Evolutionary conservation across 2,888 invertebrate genomes (phyloP).

Genomic region (Cephus pulcher): DNA sequence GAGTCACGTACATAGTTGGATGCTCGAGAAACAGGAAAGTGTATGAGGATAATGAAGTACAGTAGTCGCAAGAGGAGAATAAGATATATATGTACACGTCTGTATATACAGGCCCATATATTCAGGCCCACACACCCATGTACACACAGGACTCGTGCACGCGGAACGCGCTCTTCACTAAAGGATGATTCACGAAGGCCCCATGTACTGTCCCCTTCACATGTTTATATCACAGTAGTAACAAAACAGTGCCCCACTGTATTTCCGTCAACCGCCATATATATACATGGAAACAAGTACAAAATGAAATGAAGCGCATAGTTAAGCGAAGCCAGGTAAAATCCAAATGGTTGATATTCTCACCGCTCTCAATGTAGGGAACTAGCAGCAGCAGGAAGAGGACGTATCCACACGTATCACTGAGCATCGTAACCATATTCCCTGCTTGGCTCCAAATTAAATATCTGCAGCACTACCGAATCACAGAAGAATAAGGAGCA

Average conservation of each 20-base stretch:
- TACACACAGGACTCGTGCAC: background rate
- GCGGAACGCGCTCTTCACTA: conserved; percentile 24
- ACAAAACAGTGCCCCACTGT: background rate
- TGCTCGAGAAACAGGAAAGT: background rate
- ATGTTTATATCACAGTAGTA: background rate
- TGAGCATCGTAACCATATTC: conserved; percentile 63
- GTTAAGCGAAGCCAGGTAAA: background rate
- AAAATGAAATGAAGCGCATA: conserved; percentile 5
- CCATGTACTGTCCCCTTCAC: background rate
- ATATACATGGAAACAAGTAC: background rate
- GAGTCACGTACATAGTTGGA: background rate
- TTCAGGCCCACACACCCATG: background rate
- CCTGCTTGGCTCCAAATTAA: conserved; percentile 29
- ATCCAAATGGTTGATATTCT: conserved; percentile 59
- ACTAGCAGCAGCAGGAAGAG: conserved; percentile 76
- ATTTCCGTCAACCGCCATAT: background rate
- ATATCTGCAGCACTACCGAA: conserved; percentile 9
- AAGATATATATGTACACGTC: too few species aligned
- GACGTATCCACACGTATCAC: conserved; percentile 70
- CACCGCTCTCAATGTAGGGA: conserved; percentile 79
- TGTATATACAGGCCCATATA: too few species aligned
- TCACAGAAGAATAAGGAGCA: conserved; percentile 11
- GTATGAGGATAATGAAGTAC: background rate
- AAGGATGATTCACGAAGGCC: conserved; percentile 38
- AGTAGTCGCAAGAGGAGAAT: background rate